Evolutionary conservation across 1,140 invertebrate genomes (phyloP).

Genomic region (Ceratosolen solmsi): DNA sequence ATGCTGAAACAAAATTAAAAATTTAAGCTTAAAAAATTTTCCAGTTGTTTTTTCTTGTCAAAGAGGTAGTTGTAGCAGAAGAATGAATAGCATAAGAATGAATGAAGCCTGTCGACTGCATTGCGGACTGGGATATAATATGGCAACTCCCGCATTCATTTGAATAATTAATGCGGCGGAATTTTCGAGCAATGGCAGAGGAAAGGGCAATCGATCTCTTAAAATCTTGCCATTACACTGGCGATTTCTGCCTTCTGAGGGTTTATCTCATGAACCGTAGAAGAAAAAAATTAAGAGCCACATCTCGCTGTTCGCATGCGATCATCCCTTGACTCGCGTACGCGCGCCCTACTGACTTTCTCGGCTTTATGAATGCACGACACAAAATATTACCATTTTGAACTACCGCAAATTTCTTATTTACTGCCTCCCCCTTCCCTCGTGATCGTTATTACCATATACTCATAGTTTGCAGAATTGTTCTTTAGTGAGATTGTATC

Average conservation of each 20-base stretch:
- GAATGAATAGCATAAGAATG: background rate
- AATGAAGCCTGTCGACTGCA: background rate
- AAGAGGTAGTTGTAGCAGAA: background rate
- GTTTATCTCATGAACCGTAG: background rate
- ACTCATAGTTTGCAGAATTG: no score
- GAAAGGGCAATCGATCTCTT: background rate
- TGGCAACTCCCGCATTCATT: conserved; percentile 9
- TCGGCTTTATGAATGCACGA: no score
- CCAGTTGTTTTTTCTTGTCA: background rate
- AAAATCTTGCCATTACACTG: background rate
- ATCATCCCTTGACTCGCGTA: conserved; percentile 33
- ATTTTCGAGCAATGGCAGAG: background rate
- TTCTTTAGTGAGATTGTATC: no score
- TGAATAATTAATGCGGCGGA: background rate
- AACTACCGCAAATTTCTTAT: no score
- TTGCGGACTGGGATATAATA: conserved; percentile 5
- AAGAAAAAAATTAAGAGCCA: conserved; percentile 18
- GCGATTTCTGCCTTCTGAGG: background rate
- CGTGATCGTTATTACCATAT: no score
- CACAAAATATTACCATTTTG: no score
- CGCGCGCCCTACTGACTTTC: conserved; percentile 21
- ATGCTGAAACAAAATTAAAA: no score
- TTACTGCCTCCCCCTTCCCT: no score
- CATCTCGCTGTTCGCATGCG: background rate
- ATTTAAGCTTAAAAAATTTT: background rate